These are phyloP conservation scores for Hemicrepidius hirtus DNA, from an alignment of 2,888 invertebrate genomes.

Conservation along the genomic window DNA sequence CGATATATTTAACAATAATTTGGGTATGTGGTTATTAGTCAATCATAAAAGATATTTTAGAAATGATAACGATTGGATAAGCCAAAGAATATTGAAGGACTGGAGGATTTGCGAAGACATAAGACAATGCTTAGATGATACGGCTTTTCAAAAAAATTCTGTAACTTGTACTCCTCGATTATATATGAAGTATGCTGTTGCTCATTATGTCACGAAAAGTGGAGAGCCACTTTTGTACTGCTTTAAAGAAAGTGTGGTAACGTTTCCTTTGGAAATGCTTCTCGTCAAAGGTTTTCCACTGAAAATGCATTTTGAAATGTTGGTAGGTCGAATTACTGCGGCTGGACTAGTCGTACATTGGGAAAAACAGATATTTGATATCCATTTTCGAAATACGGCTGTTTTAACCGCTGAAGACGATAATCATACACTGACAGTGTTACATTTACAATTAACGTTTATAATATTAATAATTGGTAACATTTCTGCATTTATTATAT, in stretches of 20 bases:
- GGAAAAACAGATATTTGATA: constrained; percentile 56
- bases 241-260: constrained; percentile 62
- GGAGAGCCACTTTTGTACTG: constrained; percentile 59
- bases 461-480: constrained; percentile 36
- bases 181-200: constrained; percentile 61
- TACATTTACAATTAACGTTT: constrained; percentile 36
- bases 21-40: constrained; percentile 59
- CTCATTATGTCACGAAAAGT: constrained; percentile 58
- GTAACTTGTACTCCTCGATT: constrained; percentile 62
- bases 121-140: constrained; percentile 57
- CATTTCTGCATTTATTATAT: constrained; percentile 32
- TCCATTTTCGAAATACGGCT: constrained; percentile 5
- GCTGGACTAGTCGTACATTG: constrained; percentile 63
- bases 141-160: constrained; percentile 57
- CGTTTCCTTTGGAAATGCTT: constrained; percentile 66
- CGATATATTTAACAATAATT: constrained; percentile 59
- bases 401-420: neutral
- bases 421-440: constrained; percentile 16
- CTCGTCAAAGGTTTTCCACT: constrained; percentile 67
- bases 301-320: constrained; percentile 58
- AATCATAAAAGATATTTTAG: constrained; percentile 57
- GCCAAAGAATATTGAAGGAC: constrained; percentile 38
- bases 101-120: constrained; percentile 55
- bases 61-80: constrained; percentile 42
- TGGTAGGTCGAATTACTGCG: constrained; percentile 62